Evolutionary conservation across 1,140 invertebrate genomes (phyloP).

Genomic region (Drosophila virilis): DNA sequence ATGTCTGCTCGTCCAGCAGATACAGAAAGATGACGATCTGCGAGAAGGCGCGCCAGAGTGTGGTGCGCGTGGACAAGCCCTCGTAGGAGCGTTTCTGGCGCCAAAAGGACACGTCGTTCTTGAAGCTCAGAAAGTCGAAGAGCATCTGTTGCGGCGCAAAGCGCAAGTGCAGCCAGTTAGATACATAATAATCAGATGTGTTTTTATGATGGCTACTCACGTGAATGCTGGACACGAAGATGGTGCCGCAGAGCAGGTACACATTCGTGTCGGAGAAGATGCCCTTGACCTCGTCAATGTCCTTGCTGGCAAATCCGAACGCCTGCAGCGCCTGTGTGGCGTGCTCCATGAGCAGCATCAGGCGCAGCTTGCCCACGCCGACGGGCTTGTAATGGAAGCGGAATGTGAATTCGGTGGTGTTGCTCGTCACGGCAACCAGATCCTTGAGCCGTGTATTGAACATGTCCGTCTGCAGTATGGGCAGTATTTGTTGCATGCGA

Average conservation of each 20-base stretch:
- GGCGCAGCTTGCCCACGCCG: slow-evolving; percentile 89
- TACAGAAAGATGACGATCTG: slow-evolving; percentile 97
- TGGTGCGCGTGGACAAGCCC: slow-evolving; percentile 94
- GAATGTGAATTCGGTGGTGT: slow-evolving; percentile 86
- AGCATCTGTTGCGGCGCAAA: slow-evolving; percentile 88
- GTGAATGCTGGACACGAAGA: slow-evolving; percentile 96
- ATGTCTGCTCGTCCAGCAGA: slow-evolving; percentile 96
- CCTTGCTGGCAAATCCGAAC: slow-evolving; percentile 96
- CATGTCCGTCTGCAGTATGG: slow-evolving; percentile 93
- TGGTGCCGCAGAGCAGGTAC: slow-evolving; percentile 95
- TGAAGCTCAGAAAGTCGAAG: slow-evolving; percentile 98
- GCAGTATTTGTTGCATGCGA: slow-evolving; percentile 89
- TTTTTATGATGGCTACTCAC: slow-evolving; percentile 87
- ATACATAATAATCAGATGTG: not conserved
- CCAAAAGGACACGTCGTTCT: slow-evolving; percentile 99
- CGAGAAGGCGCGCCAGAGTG: slow-evolving; percentile 97
- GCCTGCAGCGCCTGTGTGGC: slow-evolving; percentile 90
- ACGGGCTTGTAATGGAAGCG: slow-evolving; percentile 87
- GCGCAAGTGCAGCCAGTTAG: not conserved
- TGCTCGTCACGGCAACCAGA: slow-evolving; percentile 87
- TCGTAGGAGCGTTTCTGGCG: slow-evolving; percentile 92
- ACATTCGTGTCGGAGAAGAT: slow-evolving; percentile 98
- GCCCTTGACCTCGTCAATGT: slow-evolving; percentile 98
- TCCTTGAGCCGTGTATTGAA: slow-evolving; percentile 91
- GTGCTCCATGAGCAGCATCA: slow-evolving; percentile 92